Base-by-base conservation (phyloP, 2,113 vertebrate species). In the Periophthalmodon schlosseri region DNA sequence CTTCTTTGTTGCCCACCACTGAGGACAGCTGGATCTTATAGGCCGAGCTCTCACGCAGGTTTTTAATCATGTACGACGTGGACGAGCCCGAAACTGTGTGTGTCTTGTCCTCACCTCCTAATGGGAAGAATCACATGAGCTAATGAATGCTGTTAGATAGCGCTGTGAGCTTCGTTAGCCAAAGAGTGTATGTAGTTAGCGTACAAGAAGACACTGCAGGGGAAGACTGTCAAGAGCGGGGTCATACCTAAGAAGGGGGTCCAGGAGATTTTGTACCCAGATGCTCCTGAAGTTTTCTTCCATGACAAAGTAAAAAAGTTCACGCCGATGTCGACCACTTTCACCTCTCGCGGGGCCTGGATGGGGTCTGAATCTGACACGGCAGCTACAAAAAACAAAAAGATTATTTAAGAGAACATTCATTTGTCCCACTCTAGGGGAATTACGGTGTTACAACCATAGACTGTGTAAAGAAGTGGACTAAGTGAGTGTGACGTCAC, bases 251-350 rank as follows among this genome's bases (percentile, higher is more conserved):
- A 73, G 70, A 95, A 88, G 5, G 91, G 94, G 20, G 79, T 86
- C 96, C 96, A 97, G 81, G 93, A 93, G 77, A 97, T 92, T 87
- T 87, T 95, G 78, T 96, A 96, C 7, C 93, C 91, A 56, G 93
- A 93, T 10, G 93, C 87, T 7, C 92, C 82, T 12, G 92, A 77
- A n/a, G 91, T 90, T 78, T 82, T 94, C 80, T 60, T 95, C 96
- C 96, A 97, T 60, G 93, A 88, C 64, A 97, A 71, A 49, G 89
- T 90, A 76, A 97, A 91, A 46, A 75, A 94, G 69, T 88, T 94
- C 0, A 91, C 72, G 0, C 90, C 91, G 2, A 91, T 79, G 69
- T 95, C 91, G 0, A 92, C 83, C 69, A 96, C 91, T 71, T 93
- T 94, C 79, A 96, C 84, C 18, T 94, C 95, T 57, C 70, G 94